Conservation (phyloP, 37 sponge, comb jelly and placozoan species). For the Tethya wilhelma region DNA sequence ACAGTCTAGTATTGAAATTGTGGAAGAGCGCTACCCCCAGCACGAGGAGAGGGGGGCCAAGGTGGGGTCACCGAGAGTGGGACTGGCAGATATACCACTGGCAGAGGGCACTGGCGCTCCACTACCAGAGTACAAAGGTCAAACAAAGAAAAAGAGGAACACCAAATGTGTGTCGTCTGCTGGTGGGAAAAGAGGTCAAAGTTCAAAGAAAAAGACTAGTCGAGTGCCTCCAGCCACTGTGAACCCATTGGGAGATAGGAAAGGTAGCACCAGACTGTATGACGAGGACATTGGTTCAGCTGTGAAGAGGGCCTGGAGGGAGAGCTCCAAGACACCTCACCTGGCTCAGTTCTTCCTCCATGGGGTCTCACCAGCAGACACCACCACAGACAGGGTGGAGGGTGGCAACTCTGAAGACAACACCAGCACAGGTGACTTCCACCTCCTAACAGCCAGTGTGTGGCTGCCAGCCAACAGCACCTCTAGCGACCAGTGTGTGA, state of each 20-base stretch:
- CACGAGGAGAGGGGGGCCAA: no score
- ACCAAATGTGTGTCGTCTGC: no score
- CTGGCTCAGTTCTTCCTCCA: conserved; percentile 42
- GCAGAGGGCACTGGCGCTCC: background rate
- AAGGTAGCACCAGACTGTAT: no score
- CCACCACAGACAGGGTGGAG: background rate
- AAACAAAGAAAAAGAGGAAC: no score
- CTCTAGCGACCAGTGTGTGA: background rate
- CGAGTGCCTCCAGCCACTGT: no score
- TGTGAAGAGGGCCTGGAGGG: background rate
- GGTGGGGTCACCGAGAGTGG: no score
- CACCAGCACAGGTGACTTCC: background rate
- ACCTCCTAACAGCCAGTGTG: background rate
- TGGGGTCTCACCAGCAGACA: conserved; percentile 16
- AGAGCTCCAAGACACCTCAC: background rate
- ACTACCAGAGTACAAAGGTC: background rate
- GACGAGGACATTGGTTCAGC: conserved; percentile 4
- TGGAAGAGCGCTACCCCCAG: background rate
- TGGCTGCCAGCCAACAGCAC: conserved; percentile 27
- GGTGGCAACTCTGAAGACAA: background rate
- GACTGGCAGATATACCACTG: no score
- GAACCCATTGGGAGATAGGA: no score
- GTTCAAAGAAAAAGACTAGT: no score
- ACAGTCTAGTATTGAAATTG: conserved; percentile 10
- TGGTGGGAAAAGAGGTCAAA: no score